A percentile compares a stretch with the other conserved stretches of the same genome.
These are phyloP conservation scores for Marmota monax DNA, from an alignment of 2,113 vertebrate genomes.

Conservation along the genomic window DNA sequence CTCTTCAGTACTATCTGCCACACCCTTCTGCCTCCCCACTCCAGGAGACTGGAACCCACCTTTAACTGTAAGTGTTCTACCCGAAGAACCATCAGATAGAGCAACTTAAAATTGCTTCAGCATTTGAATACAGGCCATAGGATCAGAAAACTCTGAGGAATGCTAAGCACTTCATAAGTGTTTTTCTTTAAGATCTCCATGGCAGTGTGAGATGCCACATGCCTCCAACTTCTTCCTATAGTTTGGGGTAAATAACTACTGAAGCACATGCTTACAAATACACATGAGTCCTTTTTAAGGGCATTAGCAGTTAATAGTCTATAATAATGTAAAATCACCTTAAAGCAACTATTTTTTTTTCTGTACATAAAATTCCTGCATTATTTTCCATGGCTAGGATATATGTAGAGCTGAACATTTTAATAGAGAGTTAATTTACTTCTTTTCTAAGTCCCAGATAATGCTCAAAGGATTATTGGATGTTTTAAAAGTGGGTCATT, in stretches of 20 bases:
- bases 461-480: neutral
- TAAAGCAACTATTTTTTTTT: neutral
- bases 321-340: neutral
- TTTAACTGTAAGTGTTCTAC: neutral
- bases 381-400: neutral
- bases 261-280: neutral
- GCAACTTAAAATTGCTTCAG: neutral
- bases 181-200: neutral
- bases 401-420: neutral
- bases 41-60: neutral
- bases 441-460: neutral
- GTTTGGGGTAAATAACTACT: neutral
- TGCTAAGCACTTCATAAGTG: neutral
- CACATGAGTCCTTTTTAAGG: neutral
- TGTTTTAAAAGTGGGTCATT: neutral
- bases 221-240: neutral
- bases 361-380: neutral
- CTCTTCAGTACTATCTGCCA: neutral
- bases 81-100: neutral
- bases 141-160: neutral
- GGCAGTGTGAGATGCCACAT: neutral
- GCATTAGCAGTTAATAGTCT: neutral
- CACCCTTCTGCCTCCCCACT: fast-evolving
- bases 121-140: neutral
- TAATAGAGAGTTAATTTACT: constrained; percentile 7